Evolutionary conservation across 2,888 invertebrate genomes (phyloP).

Genomic region (Trypoxylon attenuatum): DNA sequence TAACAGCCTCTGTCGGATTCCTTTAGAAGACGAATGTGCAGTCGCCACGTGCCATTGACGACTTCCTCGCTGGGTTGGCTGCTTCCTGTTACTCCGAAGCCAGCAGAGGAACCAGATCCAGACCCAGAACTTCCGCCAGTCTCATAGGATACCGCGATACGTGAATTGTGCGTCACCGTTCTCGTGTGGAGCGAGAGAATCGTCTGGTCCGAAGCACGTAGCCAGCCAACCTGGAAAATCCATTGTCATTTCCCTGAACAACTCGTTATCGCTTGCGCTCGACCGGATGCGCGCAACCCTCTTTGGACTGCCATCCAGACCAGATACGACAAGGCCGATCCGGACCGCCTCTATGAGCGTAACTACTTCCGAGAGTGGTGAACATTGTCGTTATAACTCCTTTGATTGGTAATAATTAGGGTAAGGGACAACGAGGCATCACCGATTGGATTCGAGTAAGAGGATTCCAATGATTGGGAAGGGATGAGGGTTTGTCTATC

Average conservation of each 20-base stretch:
- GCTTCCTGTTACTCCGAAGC: slow-evolving; percentile 87
- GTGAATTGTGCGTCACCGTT: slow-evolving; percentile 88
- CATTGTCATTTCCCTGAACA: slow-evolving; percentile 36
- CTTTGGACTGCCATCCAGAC: neutral
- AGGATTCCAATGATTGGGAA: no score
- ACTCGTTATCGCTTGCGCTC: neutral
- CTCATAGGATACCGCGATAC: slow-evolving; percentile 89
- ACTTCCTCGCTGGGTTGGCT: slow-evolving; percentile 87
- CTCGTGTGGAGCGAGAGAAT: slow-evolving; percentile 89
- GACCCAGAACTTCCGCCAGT: slow-evolving; percentile 73
- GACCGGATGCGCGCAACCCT: neutral
- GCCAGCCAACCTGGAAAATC: slow-evolving; percentile 87
- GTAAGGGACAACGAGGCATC: neutral
- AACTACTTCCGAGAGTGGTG: neutral
- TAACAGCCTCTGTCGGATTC: slow-evolving; percentile 91
- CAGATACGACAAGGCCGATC: no score
- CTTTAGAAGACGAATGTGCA: slow-evolving; percentile 87
- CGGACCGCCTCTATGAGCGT: neutral
- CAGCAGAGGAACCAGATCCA: slow-evolving; percentile 76
- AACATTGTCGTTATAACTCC: neutral
- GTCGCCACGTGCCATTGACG: slow-evolving; percentile 88
- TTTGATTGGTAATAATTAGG: neutral
- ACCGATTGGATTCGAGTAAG: no score
- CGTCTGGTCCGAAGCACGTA: slow-evolving; percentile 93
- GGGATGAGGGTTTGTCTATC: no score